Base-by-base conservation (phyloP, 1,140 invertebrate species). In the Rhyacophila brunnea region DNA sequence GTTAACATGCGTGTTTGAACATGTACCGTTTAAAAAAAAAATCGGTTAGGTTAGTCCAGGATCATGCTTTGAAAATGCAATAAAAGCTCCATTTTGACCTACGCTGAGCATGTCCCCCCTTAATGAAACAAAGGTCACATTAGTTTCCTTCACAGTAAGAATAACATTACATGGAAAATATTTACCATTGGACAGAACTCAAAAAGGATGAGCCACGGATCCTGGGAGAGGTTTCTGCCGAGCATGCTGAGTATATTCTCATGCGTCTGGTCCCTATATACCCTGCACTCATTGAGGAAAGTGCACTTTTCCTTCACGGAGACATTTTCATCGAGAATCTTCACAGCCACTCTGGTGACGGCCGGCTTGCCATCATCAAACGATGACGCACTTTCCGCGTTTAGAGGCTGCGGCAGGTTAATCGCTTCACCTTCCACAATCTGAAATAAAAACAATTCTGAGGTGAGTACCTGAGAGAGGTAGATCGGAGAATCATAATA, bases 371-470 rank as follows among this genome's bases (percentile, higher is more conserved):
- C 11, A n/a, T 13, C n/a, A 28, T 42, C 7, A 1, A 32, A 23
- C 4, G 43, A 34, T 6, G 43, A 38, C n/a, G 9, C 17, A 9
- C 13, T 4, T 13, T 47, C 45, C 4, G 71, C 68, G 5, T 61
- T 64, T 63, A 6, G 62, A 54, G 13, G 67, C 63, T 0, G 61
- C 61, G 23, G 72, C 68, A 74, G 32, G 80, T 72, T 87, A 83
- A 13, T 85, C 83, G 81, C 81, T 71, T 87, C 84, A 9, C 85
- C 86, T 72, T 87, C 83, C 15, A 90, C 81, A 18, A 88, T 86
- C 85, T 87, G 66, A 0, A 66, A 63, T 9, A 48, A 23, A 34
- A 48, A 50, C n/a, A n/a, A n/a, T n/a, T n/a, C n/a, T n/a, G n/a
- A n/a, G n/a, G n/a, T n/a, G n/a, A n/a, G n/a, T n/a, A n/a, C n/a